phyloP scores from a whole-genome alignment of 2,797 vertebrate genomes.

The Ataeniobius toweri region DNA sequence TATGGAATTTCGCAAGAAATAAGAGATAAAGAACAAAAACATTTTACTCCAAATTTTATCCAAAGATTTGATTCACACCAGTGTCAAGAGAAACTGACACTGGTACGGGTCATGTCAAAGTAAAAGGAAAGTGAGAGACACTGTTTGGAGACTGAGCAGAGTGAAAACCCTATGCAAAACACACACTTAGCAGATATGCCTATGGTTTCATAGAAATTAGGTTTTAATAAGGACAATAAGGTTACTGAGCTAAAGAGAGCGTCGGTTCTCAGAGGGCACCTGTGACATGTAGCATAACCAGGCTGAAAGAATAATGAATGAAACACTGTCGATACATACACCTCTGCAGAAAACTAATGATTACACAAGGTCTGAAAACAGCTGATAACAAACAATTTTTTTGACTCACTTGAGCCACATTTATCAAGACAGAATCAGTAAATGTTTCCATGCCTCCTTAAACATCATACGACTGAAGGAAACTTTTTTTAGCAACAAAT shows the following conservation, averaged over 20 bases:
- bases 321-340: conserved; percentile 13
- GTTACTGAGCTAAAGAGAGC: conserved; percentile 35
- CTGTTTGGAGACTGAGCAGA: conserved; percentile 26
- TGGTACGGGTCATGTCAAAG: conserved; percentile 23
- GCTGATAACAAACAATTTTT: conserved; percentile 6
- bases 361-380: neutral
- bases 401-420: conserved; percentile 12
- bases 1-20: conserved; percentile 69
- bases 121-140: neutral
- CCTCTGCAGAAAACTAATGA: conserved; percentile 16
- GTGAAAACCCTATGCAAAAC: conserved; percentile 10
- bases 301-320: conserved; percentile 16
- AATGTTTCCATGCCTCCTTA: neutral
- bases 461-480: neutral
- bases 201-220: conserved; percentile 23
- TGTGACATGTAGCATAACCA: conserved; percentile 12
- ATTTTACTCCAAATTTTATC: too few species aligned
- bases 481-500: neutral
- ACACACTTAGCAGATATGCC: conserved; percentile 21
- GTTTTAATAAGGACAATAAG: conserved; percentile 43
- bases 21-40: conserved; percentile 39
- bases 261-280: conserved; percentile 25
- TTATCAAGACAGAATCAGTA: neutral
- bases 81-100: neutral
- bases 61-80: conserved; percentile 26